Evolutionary conservation across 2,113 vertebrate genomes (phyloP).

Genomic region (Myrmophylax atrothorax): DNA sequence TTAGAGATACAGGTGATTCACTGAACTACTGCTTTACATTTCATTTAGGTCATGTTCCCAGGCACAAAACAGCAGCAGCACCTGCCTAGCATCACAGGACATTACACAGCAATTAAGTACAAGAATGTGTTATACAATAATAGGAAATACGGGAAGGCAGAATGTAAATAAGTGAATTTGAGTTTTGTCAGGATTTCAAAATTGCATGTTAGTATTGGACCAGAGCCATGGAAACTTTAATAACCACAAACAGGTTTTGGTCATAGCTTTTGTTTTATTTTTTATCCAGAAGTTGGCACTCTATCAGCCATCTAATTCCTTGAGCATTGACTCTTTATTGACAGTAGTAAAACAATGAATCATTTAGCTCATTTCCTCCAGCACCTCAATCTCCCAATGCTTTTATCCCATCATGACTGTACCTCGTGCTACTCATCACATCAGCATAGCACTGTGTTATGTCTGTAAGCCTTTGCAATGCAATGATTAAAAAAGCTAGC

Average conservation of each 20-base stretch:
- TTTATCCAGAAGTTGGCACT: constrained; percentile 30
- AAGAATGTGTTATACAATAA: constrained; percentile 41
- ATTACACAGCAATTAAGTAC: not conserved
- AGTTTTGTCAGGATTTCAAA: constrained; percentile 62
- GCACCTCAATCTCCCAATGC: not conserved
- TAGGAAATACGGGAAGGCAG: constrained; percentile 39
- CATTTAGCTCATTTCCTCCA: not conserved
- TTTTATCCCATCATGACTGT: not conserved
- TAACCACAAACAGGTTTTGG: constrained; percentile 13
- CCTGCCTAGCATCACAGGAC: constrained; percentile 17
- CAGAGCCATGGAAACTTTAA: constrained; percentile 53
- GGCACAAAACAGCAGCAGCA: not conserved
- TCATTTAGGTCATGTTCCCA: not conserved
- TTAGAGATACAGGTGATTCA: not conserved
- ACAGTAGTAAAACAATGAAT: not conserved
- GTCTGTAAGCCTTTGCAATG: not conserved
- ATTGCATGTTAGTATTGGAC: constrained; percentile 40
- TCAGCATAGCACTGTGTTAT: not conserved
- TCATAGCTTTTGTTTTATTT: constrained; percentile 55
- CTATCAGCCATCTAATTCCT: constrained; percentile 8
- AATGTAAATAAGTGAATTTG: constrained; percentile 52
- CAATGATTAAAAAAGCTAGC: not conserved
- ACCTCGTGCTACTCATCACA: not conserved
- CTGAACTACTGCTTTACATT: not conserved
- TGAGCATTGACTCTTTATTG: constrained; percentile 18